phyloP scores from a whole-genome alignment of 2,888 invertebrate species.

The Disparrhopalites patrizii region DNA sequence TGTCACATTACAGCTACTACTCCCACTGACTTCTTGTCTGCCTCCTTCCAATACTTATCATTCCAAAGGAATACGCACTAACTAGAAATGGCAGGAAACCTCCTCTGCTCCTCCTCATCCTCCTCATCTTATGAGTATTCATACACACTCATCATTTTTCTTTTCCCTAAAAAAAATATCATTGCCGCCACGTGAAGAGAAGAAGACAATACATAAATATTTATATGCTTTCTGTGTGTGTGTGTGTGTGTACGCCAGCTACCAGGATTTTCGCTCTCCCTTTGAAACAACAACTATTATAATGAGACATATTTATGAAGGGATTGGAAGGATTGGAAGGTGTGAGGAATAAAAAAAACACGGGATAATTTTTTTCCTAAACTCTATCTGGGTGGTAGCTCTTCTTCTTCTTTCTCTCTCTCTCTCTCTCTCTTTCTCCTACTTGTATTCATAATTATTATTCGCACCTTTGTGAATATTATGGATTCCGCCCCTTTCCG shows the following conservation, averaged over 20 bases:
- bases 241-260: background rate
- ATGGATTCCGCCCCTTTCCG: background rate
- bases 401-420: background rate
- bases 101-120: slow-evolving; percentile 19
- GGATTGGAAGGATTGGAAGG: background rate
- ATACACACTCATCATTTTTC: background rate
- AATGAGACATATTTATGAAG: slow-evolving; percentile 24
- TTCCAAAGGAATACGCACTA: too few relatives aligned
- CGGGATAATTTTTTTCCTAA: background rate
- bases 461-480: background rate
- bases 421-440: background rate
- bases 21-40: too few relatives aligned
- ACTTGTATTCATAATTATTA: too few relatives aligned
- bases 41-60: too few relatives aligned
- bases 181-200: background rate
- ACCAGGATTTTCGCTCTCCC: too few relatives aligned
- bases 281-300: too few relatives aligned
- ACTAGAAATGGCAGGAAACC: too few relatives aligned
- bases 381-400: background rate
- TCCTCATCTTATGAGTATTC: slow-evolving; percentile 1
- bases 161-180: background rate
- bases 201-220: background rate
- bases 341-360: slow-evolving; percentile 7
- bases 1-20: too few relatives aligned
- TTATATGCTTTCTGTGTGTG: background rate